Percentiles rank a stretch among this genome's conserved stretches.
Conservation (phyloP, 2,888 invertebrate species). For the Polydrusus cervinus region DNA sequence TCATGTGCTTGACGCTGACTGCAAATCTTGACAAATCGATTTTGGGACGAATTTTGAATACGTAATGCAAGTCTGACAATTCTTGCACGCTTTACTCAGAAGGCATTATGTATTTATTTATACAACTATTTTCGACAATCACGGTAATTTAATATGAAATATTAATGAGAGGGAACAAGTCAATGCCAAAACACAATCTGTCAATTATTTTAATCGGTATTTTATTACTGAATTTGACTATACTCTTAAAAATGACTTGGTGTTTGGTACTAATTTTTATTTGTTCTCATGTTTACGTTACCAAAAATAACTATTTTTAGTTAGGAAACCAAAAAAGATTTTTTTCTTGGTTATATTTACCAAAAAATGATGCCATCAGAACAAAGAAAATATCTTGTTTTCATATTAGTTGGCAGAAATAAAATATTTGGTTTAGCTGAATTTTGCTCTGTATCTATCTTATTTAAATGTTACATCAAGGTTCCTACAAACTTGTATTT, state of each 20-base stretch:
- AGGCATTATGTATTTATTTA: conserved; percentile 33
- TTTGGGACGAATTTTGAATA: conserved; percentile 70
- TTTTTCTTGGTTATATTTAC: no score
- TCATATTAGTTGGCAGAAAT: no score
- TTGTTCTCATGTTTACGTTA: no score
- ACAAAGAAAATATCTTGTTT: no score
- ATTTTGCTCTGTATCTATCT: no score
- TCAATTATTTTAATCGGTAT: conserved; percentile 51
- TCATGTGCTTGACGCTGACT: conserved; percentile 67
- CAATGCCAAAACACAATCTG: conserved; percentile 56
- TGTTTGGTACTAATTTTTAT: no score
- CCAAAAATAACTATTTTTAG: no score
- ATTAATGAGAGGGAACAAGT: conserved; percentile 56
- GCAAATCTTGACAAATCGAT: conserved; percentile 72
- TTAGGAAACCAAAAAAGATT: no score
- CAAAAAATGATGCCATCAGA: no score
- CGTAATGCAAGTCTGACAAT: conserved; percentile 58
- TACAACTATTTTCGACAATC: conserved; percentile 16
- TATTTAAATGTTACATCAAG: no score
- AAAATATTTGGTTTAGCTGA: no score
- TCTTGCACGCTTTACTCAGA: conserved; percentile 30
- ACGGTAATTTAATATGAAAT: conserved; percentile 53
- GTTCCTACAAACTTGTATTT: no score
- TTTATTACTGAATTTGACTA: conserved; percentile 55
- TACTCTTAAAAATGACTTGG: conserved; percentile 56